Percentiles rank a stretch among this genome's conserved stretches.
Conservation (phyloP, 2,113 vertebrate genomes). For the Sinocyclocheilus grahami region DNA sequence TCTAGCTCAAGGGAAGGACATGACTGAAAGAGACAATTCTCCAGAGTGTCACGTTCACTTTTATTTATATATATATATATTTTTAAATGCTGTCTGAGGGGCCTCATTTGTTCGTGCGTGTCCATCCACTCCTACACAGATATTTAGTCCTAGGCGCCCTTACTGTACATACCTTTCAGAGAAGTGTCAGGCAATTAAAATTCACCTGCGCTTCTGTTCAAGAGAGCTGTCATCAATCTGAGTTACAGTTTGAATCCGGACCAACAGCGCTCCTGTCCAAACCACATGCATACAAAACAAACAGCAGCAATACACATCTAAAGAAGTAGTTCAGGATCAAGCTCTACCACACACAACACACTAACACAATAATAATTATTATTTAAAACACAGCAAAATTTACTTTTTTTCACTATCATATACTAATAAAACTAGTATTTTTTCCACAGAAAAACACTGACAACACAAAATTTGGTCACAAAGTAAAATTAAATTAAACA, state of each 20-base stretch:
- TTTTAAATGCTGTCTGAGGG: not conserved
- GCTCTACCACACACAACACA: not conserved
- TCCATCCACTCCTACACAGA: not conserved
- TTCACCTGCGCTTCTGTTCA: not conserved
- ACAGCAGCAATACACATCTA: not conserved
- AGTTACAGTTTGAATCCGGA: not conserved
- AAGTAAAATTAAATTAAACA: not conserved
- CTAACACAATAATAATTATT: not conserved
- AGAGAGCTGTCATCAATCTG: not conserved
- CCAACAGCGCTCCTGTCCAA: not conserved
- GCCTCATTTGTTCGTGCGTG: not conserved
- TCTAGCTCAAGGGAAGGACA: conserved; percentile 27
- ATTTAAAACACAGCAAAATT: no score
- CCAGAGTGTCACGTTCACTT: not conserved
- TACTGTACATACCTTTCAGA: conserved; percentile 2
- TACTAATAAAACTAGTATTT: not conserved
- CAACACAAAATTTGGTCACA: not conserved
- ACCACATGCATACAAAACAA: not conserved
- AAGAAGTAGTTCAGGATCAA: not conserved
- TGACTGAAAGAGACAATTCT: conserved; percentile 3
- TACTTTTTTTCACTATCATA: no score
- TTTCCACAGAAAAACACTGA: not conserved
- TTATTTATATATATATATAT: not conserved
- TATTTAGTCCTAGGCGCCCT: not conserved
- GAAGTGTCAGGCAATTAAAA: not conserved